Conservation (phyloP, 2,113 vertebrate genomes). For the Parus major region DNA sequence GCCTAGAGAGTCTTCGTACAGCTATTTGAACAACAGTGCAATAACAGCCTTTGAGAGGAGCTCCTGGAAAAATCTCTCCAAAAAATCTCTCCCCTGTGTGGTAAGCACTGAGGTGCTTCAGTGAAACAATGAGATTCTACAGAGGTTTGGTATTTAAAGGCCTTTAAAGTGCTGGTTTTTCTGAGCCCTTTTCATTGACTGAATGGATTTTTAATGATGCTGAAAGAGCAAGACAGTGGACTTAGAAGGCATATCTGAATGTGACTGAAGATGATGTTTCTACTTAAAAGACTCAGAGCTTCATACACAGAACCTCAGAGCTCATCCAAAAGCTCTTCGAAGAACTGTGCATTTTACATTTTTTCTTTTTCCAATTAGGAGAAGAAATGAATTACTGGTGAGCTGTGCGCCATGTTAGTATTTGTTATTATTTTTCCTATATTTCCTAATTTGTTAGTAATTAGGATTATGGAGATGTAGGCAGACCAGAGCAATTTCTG, state of each 20-base stretch:
- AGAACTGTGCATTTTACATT: not conserved
- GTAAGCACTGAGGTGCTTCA: not conserved
- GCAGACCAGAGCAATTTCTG: not conserved
- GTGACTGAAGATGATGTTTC: not conserved
- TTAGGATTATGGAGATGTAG: not conserved
- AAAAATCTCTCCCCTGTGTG: not conserved
- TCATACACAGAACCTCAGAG: not conserved
- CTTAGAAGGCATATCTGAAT: not conserved
- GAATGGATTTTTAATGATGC: not conserved
- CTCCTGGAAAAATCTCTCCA: not conserved
- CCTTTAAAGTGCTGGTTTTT: not conserved
- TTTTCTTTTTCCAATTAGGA: not conserved
- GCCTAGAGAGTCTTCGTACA: not conserved
- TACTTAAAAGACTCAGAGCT: not conserved
- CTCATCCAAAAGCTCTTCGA: not conserved
- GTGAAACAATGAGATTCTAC: not conserved
- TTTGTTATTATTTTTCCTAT: too few species aligned
- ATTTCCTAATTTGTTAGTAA: too few species aligned
- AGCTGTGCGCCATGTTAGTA: not conserved
- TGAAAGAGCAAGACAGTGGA: not conserved
- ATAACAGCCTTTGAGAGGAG: not conserved
- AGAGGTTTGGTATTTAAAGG: not conserved
- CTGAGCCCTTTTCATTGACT: not conserved
- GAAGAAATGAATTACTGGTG: not conserved
- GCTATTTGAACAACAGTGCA: not conserved